phyloP scores from a whole-genome alignment of 2,113 vertebrate species.

The Tetraodon nigroviridis region DNA sequence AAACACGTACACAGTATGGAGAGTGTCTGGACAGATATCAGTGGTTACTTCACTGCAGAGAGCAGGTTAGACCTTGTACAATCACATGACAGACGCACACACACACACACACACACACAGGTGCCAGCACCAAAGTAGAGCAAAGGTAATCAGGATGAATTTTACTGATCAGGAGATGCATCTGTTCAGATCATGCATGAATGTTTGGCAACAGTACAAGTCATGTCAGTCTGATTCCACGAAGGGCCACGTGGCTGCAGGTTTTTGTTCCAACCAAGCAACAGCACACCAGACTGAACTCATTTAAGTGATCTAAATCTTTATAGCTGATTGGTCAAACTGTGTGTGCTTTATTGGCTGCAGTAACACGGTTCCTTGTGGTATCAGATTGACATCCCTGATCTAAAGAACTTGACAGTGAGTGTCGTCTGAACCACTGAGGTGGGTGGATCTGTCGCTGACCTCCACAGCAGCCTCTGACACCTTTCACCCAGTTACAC shows the following conservation, averaged over 20 bases:
- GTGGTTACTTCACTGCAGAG: constrained; percentile 79
- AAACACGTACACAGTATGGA: constrained; percentile 78
- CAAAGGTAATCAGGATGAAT: constrained; percentile 24
- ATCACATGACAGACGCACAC: background rate
- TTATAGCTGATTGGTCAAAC: no score
- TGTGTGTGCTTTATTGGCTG: no score
- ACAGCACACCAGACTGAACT: no score
- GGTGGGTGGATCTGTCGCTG: background rate
- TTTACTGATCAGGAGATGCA: constrained; percentile 13
- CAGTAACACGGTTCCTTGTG: no score
- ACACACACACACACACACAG: constrained; percentile 5
- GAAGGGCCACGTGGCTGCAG: no score
- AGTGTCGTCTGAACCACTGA: constrained; percentile 19
- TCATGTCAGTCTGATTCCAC: no score
- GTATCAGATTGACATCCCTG: no score
- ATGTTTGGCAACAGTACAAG: background rate
- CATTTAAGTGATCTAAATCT: no score
- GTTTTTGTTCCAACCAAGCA: no score
- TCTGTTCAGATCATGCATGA: background rate
- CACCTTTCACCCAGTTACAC: constrained; percentile 29
- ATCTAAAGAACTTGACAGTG: no score
- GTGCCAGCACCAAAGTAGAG: constrained; percentile 30
- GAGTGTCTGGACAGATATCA: constrained; percentile 74
- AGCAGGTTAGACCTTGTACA: constrained; percentile 70
- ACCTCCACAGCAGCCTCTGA: background rate